phyloP scores from a whole-genome alignment of 2,888 invertebrate species.

The Apocheima hispidaria region DNA sequence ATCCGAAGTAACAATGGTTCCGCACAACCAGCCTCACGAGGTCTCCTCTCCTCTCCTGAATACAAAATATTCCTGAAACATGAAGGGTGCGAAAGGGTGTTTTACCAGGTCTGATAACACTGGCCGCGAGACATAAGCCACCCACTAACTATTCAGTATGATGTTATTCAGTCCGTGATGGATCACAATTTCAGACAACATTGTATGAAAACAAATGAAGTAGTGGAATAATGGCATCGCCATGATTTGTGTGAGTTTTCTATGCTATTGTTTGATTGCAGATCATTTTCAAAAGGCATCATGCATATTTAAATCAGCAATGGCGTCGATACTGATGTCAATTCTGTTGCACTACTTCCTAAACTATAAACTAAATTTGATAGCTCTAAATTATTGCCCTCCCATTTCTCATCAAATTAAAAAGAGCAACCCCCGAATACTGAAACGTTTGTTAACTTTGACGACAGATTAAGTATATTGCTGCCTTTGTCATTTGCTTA shows the following conservation, averaged over 20 bases:
- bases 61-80: conserved; percentile 47
- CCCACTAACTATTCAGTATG: conserved; percentile 76
- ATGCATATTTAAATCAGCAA: conserved; percentile 11
- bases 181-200: conserved; percentile 81
- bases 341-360: no score
- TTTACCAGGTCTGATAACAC: conserved; percentile 54
- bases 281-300: conserved; percentile 13
- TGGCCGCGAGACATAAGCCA: conserved; percentile 69
- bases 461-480: no score
- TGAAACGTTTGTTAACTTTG: no score
- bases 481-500: no score
- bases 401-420: no score
- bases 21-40: conserved; percentile 60
- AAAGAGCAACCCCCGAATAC: no score
- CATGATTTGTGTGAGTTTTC: conserved; percentile 45
- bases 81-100: conserved; percentile 56
- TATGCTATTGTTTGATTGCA: conserved; percentile 17
- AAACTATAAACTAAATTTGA: no score
- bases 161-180: conserved; percentile 80
- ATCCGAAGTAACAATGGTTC: conserved; percentile 75
- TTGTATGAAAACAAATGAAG: conserved; percentile 78
- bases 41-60: conserved; percentile 53
- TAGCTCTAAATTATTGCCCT: no score
- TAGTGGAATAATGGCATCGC: conserved; percentile 61
- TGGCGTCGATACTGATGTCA: no score